Conservation (phyloP, 2,797 vertebrate genomes). For the Acrossocheilus wenchowensis region DNA sequence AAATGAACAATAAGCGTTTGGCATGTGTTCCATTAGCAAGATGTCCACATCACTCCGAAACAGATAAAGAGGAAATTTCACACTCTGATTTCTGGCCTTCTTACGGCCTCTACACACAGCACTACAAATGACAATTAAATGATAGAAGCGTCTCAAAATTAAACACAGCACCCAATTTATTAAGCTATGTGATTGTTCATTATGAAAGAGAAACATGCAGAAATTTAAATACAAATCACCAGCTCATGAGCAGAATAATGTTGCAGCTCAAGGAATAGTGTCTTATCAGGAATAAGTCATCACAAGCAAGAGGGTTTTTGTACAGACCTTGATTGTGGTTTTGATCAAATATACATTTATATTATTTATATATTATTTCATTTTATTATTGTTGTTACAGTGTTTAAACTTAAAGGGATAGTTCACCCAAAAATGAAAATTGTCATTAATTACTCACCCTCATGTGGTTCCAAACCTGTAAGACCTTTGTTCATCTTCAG, state of each 20-base stretch:
- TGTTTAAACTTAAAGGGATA: too few species aligned
- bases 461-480: too few species aligned
- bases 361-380: neutral
- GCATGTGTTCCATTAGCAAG: conserved; percentile 24
- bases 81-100: conserved; percentile 42
- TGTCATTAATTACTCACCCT: too few species aligned
- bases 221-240: conserved; percentile 28
- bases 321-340: neutral
- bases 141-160: conserved; percentile 48
- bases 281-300: neutral
- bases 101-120: conserved; percentile 2
- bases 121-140: conserved; percentile 56
- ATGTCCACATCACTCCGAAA: conserved; percentile 42
- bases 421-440: too few species aligned
- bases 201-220: conserved; percentile 26
- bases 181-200: conserved; percentile 45
- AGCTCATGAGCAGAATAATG: neutral
- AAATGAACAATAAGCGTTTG: conserved; percentile 36
- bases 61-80: conserved; percentile 33
- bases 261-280: neutral
- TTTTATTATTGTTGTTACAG: neutral
- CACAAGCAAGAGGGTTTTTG: neutral
- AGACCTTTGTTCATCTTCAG: too few species aligned
- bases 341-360: neutral
- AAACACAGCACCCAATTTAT: conserved; percentile 45